Evolutionary conservation across 2,797 vertebrate genomes (phyloP).

Genomic region (Pantherophis alleghaniensis): DNA sequence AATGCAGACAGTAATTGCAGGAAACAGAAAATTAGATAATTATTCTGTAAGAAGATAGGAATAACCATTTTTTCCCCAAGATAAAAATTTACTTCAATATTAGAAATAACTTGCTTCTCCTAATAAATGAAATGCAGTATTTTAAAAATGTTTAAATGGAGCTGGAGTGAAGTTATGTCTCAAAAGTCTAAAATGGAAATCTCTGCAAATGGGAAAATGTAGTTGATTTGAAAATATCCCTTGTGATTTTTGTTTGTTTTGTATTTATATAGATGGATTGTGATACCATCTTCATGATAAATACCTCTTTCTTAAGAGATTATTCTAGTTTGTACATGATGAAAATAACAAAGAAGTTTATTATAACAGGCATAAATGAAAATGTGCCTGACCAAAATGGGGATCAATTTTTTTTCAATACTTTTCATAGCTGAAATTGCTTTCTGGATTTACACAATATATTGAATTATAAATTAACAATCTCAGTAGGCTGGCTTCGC

Average conservation of each 20-base stretch:
- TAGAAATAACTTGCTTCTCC: background rate
- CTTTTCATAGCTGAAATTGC: slow-evolving; percentile 41
- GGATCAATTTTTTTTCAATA: background rate
- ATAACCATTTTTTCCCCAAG: background rate
- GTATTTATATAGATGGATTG: background rate
- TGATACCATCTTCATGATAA: background rate
- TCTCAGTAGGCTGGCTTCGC: background rate
- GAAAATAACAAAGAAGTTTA: background rate
- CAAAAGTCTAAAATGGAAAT: background rate
- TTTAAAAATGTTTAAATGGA: slow-evolving; percentile 1
- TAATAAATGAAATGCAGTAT: slow-evolving; percentile 5
- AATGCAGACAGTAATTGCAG: background rate
- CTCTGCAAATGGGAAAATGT: background rate
- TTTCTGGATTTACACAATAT: background rate
- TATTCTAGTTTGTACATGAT: background rate
- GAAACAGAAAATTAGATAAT: slow-evolving; percentile 20
- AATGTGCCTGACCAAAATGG: background rate
- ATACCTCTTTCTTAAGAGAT: background rate
- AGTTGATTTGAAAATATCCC: background rate
- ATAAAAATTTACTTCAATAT: background rate
- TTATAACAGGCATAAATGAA: background rate
- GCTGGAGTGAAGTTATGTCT: background rate
- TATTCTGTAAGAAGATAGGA: background rate
- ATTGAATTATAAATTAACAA: background rate
- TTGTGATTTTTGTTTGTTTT: background rate